A percentile compares a stretch with the other conserved stretches of the same genome.
These are phyloP conservation scores for Muscicapa adusta DNA, from an alignment of 2,113 vertebrate genomes.

Conservation along the genomic window DNA sequence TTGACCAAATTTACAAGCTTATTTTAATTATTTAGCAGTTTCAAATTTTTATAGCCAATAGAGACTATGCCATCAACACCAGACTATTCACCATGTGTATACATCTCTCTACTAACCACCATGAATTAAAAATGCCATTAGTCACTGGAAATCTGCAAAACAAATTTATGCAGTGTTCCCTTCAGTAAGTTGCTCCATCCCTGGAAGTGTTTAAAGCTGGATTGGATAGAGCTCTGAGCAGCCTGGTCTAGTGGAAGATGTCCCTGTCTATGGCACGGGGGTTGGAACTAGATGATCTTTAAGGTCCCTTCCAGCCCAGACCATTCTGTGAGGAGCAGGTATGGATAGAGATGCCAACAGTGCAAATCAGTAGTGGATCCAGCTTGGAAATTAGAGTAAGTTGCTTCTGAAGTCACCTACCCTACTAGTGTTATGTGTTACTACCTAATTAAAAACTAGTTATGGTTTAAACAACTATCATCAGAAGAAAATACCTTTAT, in stretches of 20 bases:
- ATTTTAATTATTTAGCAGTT: neutral
- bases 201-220: neutral
- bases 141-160: neutral
- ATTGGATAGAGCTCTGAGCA: neutral
- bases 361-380: neutral
- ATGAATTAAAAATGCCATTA: neutral
- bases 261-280: fast-evolving
- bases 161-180: neutral
- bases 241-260: neutral
- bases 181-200: neutral
- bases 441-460: neutral
- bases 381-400: neutral
- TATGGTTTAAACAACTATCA: neutral
- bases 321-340: neutral
- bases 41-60: neutral
- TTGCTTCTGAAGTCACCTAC: neutral
- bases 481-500: neutral
- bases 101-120: neutral
- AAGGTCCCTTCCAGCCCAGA: neutral
- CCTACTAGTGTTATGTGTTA: neutral
- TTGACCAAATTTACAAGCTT: neutral
- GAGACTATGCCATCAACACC: neutral
- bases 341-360: neutral
- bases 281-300: neutral
- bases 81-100: neutral